Base-by-base conservation (phyloP, 92 coral and sea anemone genomes). In the Pocillopora grandis region DNA sequence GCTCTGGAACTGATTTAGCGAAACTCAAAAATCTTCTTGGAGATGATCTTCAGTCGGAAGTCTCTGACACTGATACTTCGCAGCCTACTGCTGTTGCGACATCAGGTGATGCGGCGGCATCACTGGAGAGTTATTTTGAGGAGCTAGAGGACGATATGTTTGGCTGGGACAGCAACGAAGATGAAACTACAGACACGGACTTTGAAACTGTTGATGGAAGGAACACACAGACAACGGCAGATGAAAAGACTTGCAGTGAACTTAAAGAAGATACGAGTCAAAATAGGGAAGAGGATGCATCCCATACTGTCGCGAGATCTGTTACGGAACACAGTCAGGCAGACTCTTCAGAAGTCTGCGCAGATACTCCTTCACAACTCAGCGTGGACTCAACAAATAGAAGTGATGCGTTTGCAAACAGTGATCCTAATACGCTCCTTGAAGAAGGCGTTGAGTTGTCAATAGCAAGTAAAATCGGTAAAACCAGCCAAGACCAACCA, bases 141-240 rank as follows among this genome's bases (percentile, higher is more conserved):
- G 95, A 93, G 58, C 95, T 94, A 16, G 98, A 92, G 63, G 93
- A 91, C 31, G 98, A 94, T 16, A 94, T 94, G 98, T 87, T 94
- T 85, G 95, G 81, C 13, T 92, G 93, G 90, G 95, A 90, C 79
- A 85, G 87, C 75, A 87, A 83, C 62, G 95, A 84, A 0, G 95
- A 89, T 56, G 91, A 91, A 62, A 49, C 14, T 21, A 66, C 5
- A 10, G 72, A n/a, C 42, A 42, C 17, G 6, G 72, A 68, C 16
- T 55, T 33, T 31, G 80, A 75, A 62, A 64, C 20, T 66, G 61
- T 19, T 15, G 58, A 35, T 42, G 56, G 8, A 17, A 75, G 58
- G 1, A 31, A 63, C 9, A 13, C 31, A 7, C 58, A 17, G 19
- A 76, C 64, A 76, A 59, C 27, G 12, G 42, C 31, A 21, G 23